Percentiles rank a stretch among this genome's conserved stretches.
Conservation (phyloP, 92 coral and sea anemone species). For the Ricordea florida region DNA sequence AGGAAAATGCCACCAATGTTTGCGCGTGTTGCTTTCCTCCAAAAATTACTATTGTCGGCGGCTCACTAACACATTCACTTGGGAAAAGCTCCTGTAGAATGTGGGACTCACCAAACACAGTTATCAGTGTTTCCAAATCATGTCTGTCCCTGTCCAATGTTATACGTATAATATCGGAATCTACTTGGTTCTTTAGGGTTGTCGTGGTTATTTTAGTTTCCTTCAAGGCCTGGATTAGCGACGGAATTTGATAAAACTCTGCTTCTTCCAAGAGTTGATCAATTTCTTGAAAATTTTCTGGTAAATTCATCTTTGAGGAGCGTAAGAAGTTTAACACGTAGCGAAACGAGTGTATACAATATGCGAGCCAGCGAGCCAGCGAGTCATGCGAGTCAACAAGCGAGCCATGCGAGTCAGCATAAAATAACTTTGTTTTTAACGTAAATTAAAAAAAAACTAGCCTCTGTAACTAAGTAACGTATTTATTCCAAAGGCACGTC, state of each 20-base stretch:
- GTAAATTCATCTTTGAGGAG: conserved; percentile 59
- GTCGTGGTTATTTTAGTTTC: background rate
- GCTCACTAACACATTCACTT: conserved; percentile 5
- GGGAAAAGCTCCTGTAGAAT: conserved; percentile 17
- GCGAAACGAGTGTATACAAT: too few species aligned
- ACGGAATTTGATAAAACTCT: conserved; percentile 71
- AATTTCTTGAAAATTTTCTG: conserved; percentile 60
- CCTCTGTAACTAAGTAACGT: too few species aligned
- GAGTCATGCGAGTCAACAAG: too few species aligned
- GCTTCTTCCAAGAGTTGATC: conserved; percentile 78
- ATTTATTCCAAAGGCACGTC: too few species aligned
- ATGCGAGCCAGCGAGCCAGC: too few species aligned
- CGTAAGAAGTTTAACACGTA: conserved; percentile 73
- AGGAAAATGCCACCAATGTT: conserved; percentile 23
- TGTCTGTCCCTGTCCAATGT: conserved; percentile 30
- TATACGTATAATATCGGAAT: too few species aligned
- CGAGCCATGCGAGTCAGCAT: too few species aligned
- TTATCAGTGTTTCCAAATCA: conserved; percentile 23
- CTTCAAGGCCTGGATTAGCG: conserved; percentile 30
- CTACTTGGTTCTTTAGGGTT: conserved; percentile 4
- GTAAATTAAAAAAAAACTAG: too few species aligned
- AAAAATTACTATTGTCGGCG: too few species aligned
- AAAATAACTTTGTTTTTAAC: too few species aligned
- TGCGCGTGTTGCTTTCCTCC: too few species aligned
- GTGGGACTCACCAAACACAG: conserved; percentile 13